Percentiles rank a stretch among this genome's conserved stretches.
Conservation (phyloP, 2,113 vertebrate genomes). For the Sapajus apella region DNA sequence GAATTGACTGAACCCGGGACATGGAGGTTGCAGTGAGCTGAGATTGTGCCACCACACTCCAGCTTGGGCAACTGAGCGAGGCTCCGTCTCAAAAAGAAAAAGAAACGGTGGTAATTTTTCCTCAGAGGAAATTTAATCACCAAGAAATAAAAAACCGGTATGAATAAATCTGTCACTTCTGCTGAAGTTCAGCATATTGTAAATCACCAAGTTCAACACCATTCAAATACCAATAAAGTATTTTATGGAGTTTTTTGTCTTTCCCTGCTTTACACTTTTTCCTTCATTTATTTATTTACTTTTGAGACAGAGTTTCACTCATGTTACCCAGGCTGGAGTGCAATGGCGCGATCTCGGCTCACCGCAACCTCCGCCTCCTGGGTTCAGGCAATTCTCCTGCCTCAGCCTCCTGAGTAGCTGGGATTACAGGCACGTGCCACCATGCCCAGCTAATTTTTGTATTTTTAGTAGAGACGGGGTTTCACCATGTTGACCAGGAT, state of each 20-base stretch:
- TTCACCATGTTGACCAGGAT: too few relatives aligned
- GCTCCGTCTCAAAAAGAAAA: not conserved
- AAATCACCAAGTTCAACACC: constrained; percentile 17
- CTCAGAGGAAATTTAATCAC: constrained; percentile 11
- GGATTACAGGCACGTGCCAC: too few relatives aligned
- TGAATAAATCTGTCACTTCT: not conserved
- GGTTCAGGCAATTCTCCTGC: too few relatives aligned
- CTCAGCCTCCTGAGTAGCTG: too few relatives aligned
- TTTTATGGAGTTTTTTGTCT: constrained; percentile 19
- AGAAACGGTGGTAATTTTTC: not conserved
- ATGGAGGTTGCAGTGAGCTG: not conserved
- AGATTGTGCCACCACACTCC: not conserved
- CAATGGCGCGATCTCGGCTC: too few relatives aligned
- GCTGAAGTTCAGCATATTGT: not conserved
- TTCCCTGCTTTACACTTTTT: constrained; percentile 14
- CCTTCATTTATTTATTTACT: not conserved
- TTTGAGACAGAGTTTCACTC: too few relatives aligned
- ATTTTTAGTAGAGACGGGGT: too few relatives aligned
- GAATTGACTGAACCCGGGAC: not conserved
- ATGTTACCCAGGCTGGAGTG: too few relatives aligned
- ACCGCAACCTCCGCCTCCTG: too few relatives aligned
- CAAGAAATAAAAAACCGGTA: not conserved
- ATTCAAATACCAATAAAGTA: constrained; percentile 24
- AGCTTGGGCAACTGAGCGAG: not conserved
- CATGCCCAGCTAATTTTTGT: too few relatives aligned